Conservation (phyloP, 2,113 vertebrate genomes). For the Leptobrachium ailaonicum region DNA sequence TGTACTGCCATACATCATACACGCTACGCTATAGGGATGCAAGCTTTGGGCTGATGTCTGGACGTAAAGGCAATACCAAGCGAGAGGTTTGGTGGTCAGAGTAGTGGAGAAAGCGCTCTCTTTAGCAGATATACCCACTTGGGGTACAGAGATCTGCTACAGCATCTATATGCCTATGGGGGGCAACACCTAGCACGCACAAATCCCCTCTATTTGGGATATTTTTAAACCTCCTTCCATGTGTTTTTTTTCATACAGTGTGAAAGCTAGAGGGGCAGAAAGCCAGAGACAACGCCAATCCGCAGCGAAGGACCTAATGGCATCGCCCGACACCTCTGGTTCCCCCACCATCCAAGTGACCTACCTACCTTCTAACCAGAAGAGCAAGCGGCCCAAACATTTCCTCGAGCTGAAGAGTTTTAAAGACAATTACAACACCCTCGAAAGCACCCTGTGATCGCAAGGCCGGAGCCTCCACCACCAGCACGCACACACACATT, state of each 20-base stretch:
- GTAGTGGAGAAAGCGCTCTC: too few relatives aligned
- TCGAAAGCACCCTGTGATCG: conserved; percentile 87
- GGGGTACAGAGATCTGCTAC: too few relatives aligned
- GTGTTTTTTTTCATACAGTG: conserved; percentile 51
- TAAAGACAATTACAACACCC: conserved; percentile 95
- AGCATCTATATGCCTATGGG: too few relatives aligned
- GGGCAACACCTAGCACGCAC: too few relatives aligned
- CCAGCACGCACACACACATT: not conserved
- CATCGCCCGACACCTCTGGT: conserved; percentile 66
- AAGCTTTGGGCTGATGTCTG: too few relatives aligned
- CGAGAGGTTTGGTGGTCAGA: too few relatives aligned
- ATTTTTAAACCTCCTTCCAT: too few relatives aligned
- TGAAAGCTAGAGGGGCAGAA: conserved; percentile 65
- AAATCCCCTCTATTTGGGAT: too few relatives aligned
- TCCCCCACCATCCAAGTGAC: conserved; percentile 87
- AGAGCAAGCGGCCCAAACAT: conserved; percentile 90
- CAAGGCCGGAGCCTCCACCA: not conserved
- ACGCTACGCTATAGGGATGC: too few relatives aligned
- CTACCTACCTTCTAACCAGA: conserved; percentile 86
- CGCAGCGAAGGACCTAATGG: conserved; percentile 88
- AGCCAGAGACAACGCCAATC: conserved; percentile 83
- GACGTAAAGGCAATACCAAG: too few relatives aligned
- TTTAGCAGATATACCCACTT: too few relatives aligned
- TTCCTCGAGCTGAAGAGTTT: conserved; percentile 96
- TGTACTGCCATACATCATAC: too few relatives aligned